Conservation (phyloP, 2,888 invertebrate species). For the Heliconius charithonia region DNA sequence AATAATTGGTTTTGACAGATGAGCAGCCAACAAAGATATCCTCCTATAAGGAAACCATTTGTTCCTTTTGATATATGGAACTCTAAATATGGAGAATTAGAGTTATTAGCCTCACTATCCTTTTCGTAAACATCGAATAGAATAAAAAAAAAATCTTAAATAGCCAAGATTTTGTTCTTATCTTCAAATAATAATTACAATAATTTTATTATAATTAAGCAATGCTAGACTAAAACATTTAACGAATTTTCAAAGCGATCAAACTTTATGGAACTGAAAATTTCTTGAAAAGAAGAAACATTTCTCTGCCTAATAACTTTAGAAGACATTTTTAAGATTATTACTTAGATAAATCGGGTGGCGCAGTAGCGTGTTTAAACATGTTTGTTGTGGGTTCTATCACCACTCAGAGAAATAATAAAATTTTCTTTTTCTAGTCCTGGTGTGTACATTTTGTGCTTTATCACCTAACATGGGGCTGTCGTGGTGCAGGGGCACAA, state of each 20-base stretch:
- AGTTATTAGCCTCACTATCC: too few species aligned
- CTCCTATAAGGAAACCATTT: too few species aligned
- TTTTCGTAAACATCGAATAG: neutral
- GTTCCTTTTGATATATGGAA: too few species aligned
- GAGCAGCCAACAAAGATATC: too few species aligned
- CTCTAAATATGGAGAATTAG: too few species aligned
- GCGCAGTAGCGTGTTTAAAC: neutral
- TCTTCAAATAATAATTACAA: neutral
- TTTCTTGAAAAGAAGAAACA: conserved; percentile 33
- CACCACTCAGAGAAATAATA: neutral
- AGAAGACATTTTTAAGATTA: conserved; percentile 36
- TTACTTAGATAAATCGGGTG: neutral
- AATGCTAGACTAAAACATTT: conserved; percentile 27
- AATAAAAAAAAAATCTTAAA: neutral
- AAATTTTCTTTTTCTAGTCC: neutral
- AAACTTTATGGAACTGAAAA: conserved; percentile 36
- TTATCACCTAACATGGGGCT: too few species aligned
- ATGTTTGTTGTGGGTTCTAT: neutral
- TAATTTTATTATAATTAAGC: conserved; percentile 22
- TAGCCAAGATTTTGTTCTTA: neutral
- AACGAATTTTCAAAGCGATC: conserved; percentile 37
- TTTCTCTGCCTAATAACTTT: conserved; percentile 36
- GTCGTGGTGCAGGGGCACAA: too few species aligned
- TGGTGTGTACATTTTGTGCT: too few species aligned
- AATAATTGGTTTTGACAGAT: too few species aligned